Conservation (phyloP, 2,113 vertebrate genomes). For the Brachirus orientalis region DNA sequence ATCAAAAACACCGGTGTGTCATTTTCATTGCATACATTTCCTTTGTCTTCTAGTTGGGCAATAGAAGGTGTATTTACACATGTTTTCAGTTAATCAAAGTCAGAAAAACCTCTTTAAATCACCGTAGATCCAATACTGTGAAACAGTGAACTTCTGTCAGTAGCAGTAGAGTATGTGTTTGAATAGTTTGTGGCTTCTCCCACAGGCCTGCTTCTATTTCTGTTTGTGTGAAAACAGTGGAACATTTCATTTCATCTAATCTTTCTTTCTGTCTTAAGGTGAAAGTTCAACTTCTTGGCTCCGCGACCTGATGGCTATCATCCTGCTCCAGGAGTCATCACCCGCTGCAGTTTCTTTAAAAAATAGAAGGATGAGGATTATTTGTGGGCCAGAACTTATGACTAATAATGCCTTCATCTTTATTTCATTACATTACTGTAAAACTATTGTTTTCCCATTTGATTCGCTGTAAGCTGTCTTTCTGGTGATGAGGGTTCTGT, state of each 20-base stretch:
- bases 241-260: conserved; percentile 6
- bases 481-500: background rate
- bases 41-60: too few relatives aligned
- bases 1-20: too few relatives aligned
- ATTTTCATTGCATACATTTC: too few relatives aligned
- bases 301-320: conserved; percentile 17
- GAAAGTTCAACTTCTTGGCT: conserved; percentile 41
- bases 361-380: conserved; percentile 25
- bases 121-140: background rate
- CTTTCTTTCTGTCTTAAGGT: conserved; percentile 9
- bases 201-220: background rate
- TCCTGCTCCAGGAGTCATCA: background rate
- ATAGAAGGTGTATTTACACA: too few relatives aligned
- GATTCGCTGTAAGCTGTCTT: background rate
- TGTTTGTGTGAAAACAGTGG: conserved; percentile 23
- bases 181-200: background rate
- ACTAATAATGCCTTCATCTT: conserved; percentile 15
- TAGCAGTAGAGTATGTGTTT: background rate
- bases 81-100: too few relatives aligned
- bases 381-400: conserved; percentile 30
- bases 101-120: background rate
- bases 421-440: conserved; percentile 13
- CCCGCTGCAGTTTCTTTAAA: background rate
- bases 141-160: background rate
- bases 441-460: background rate